Conservation (phyloP, 2,888 invertebrate genomes). For the Aphidius colemani region DNA sequence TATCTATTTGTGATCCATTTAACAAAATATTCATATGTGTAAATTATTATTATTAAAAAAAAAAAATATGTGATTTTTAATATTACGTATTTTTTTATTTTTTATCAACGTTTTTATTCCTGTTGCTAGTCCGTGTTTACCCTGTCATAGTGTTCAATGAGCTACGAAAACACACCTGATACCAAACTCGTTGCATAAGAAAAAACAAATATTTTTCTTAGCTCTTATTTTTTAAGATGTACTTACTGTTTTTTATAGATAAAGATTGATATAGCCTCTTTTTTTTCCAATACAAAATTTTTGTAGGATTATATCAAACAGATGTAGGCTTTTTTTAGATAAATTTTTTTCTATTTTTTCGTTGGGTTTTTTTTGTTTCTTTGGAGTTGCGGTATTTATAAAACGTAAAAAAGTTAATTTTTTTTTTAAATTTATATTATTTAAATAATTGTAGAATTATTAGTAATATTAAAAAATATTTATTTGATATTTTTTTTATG, state of each 20-base stretch:
- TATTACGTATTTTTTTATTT: conserved; percentile 2
- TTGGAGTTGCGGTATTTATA: conserved; percentile 19
- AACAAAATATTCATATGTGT: background rate
- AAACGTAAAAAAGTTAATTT: background rate
- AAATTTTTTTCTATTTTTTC: too few species aligned
- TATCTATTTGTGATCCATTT: background rate
- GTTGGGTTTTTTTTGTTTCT: conserved; percentile 1
- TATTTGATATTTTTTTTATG: conserved; percentile 58
- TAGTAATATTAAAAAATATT: conserved; percentile 32
- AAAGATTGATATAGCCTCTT: too few species aligned
- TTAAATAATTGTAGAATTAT: background rate
- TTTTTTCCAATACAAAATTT: too few species aligned
- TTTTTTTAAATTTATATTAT: conserved; percentile 2
- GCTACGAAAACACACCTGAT: conserved; percentile 13
- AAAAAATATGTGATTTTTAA: background rate
- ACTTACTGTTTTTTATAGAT: background rate
- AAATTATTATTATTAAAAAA: background rate
- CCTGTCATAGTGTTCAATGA: conserved; percentile 31
- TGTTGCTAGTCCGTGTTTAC: conserved; percentile 37
- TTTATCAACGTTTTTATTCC: conserved; percentile 23
- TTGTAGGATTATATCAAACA: too few species aligned
- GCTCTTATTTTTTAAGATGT: background rate
- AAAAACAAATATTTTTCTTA: conserved; percentile 9
- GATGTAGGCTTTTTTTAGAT: too few species aligned
- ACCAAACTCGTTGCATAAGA: background rate